phyloP scores from a whole-genome alignment of 1,140 invertebrate species.

The Zaprionus camerounensis region DNA sequence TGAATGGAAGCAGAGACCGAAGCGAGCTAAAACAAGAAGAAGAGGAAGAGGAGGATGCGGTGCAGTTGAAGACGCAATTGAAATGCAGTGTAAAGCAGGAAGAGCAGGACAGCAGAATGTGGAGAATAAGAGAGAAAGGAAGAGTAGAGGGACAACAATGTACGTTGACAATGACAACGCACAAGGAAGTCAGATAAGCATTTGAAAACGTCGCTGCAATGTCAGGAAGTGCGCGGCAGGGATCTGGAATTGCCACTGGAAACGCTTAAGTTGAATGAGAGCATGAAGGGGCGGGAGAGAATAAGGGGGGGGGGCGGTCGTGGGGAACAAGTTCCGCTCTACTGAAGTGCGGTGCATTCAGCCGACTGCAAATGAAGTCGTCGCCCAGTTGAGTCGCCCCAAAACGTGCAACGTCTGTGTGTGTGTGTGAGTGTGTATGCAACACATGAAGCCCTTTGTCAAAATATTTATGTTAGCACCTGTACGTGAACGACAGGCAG shows the following conservation, averaged over 20 bases:
- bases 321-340: constrained; percentile 24
- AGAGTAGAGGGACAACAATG: constrained; percentile 14
- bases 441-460: constrained; percentile 58
- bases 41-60: too few species aligned
- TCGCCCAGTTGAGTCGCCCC: constrained; percentile 19
- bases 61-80: not conserved
- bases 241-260: constrained; percentile 22
- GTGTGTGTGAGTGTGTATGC: constrained; percentile 30
- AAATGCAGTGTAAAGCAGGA: not conserved
- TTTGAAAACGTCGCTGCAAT: constrained; percentile 68
- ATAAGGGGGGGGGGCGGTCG: not conserved
- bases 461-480: constrained; percentile 80
- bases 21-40: not conserved
- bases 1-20: not conserved
- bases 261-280: not conserved
- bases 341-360: constrained; percentile 54
- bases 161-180: constrained; percentile 22
- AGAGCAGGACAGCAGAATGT: constrained; percentile 6
- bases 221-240: constrained; percentile 29
- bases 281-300: not conserved
- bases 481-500: constrained; percentile 39
- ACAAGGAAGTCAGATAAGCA: constrained; percentile 74
- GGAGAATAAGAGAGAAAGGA: not conserved
- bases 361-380: constrained; percentile 62
- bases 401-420: not conserved